These are phyloP conservation scores for Dolichoris vasculosae DNA, from an alignment of 1,140 invertebrate species.

Conservation along the genomic window DNA sequence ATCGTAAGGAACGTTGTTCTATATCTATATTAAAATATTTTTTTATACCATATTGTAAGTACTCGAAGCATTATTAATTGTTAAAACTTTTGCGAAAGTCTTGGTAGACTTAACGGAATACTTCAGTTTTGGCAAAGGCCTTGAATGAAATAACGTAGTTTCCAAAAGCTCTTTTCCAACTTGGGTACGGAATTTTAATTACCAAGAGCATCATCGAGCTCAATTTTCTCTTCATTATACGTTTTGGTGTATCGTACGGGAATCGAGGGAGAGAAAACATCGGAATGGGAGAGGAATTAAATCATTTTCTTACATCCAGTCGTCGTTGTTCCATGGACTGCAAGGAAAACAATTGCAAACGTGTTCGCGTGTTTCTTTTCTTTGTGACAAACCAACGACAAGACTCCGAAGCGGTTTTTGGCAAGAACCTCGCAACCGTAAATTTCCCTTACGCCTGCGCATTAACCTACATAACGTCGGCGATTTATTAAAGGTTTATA, in stretches of 20 bases:
- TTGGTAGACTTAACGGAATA: no score
- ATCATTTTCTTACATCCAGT: conserved; percentile 34
- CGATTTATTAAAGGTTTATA: conserved; percentile 39
- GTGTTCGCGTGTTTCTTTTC: neutral
- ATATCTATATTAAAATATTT: no score
- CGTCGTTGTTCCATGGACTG: neutral
- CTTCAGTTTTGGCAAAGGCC: neutral
- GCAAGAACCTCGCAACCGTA: conserved; percentile 9
- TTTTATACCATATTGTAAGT: neutral
- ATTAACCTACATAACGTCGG: conserved; percentile 32
- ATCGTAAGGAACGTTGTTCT: no score
- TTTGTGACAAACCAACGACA: neutral
- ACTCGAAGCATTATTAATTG: conserved; percentile 33
- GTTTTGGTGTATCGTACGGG: neutral
- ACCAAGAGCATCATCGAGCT: conserved; percentile 7
- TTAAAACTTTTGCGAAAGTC: conserved; percentile 15
- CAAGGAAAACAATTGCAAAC: neutral
- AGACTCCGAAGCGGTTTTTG: conserved; percentile 17
- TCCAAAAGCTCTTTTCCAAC: conserved; percentile 16
- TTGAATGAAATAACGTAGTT: conserved; percentile 5
- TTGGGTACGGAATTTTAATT: conserved; percentile 43
- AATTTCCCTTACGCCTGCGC: conserved; percentile 36
- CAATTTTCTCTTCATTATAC: conserved; percentile 15
- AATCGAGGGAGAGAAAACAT: neutral
- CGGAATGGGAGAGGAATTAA: neutral